phyloP scores from a whole-genome alignment of 1,140 invertebrate genomes.

The Drosophila pachea region DNA sequence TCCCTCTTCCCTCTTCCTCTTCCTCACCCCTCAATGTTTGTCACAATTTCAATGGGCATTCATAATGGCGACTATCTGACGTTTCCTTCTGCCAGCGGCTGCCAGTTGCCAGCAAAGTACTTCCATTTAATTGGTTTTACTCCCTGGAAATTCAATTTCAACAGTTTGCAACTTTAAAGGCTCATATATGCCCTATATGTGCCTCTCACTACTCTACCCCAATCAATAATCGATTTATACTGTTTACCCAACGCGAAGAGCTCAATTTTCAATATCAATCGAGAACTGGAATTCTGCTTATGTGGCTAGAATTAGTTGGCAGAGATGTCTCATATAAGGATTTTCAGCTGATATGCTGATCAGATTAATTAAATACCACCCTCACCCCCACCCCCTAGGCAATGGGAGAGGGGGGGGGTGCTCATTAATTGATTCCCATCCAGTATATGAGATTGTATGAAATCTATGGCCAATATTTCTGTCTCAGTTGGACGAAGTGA shows the following conservation, averaged over 20 bases:
- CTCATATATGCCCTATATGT: slow-evolving; percentile 24
- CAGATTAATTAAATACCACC: too few relatives aligned
- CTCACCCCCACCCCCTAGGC: too few relatives aligned
- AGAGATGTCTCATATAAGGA: neutral
- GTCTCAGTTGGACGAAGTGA: slow-evolving; percentile 13
- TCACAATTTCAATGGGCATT: slow-evolving; percentile 63
- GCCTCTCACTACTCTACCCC: slow-evolving; percentile 25
- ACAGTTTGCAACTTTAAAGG: slow-evolving; percentile 43
- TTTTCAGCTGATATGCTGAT: too few relatives aligned
- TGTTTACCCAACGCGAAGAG: slow-evolving; percentile 50
- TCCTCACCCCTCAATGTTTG: slow-evolving; percentile 31
- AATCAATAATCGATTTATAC: slow-evolving; percentile 74
- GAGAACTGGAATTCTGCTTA: neutral
- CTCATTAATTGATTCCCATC: too few relatives aligned
- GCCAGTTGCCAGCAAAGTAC: slow-evolving; percentile 61
- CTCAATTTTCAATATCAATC: slow-evolving; percentile 9
- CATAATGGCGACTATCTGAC: slow-evolving; percentile 71
- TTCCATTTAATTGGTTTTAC: slow-evolving; percentile 75
- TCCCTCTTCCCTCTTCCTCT: neutral
- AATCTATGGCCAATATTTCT: slow-evolving; percentile 27
- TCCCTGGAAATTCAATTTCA: slow-evolving; percentile 64
- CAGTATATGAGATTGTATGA: too few relatives aligned
- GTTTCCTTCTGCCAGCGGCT: slow-evolving; percentile 28
- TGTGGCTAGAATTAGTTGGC: neutral
- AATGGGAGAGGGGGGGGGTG: too few relatives aligned